Conservation (phyloP, 2,888 invertebrate genomes). For the Lycophotia porphyrea region DNA sequence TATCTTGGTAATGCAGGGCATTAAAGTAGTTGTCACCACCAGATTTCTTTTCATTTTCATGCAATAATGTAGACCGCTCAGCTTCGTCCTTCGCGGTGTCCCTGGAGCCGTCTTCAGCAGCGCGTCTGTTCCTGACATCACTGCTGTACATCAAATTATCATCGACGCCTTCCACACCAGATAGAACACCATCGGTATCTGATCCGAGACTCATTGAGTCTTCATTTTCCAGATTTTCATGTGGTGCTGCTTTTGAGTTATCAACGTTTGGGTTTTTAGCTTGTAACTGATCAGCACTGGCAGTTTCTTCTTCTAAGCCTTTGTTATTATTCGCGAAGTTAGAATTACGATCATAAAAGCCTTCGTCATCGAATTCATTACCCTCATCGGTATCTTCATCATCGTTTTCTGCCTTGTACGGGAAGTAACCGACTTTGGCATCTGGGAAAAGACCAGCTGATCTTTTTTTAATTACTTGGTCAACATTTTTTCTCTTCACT, state of each 20-base stretch:
- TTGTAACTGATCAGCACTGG: slow-evolving; percentile 43
- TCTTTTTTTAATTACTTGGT: slow-evolving; percentile 76
- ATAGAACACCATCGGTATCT: slow-evolving; percentile 83
- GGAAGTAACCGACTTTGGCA: slow-evolving; percentile 81
- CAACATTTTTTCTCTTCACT: slow-evolving; percentile 82
- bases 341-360: slow-evolving; percentile 84
- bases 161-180: slow-evolving; percentile 83
- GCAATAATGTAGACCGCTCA: slow-evolving; percentile 66
- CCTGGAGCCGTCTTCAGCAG: slow-evolving; percentile 62
- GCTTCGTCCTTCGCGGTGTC: slow-evolving; percentile 56
- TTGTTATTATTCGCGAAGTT: slow-evolving; percentile 74
- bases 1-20: slow-evolving; percentile 77
- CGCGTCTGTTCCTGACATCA: slow-evolving; percentile 76
- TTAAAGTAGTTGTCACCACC: slow-evolving; percentile 71
- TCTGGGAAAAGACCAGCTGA: slow-evolving; percentile 78
- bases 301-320: slow-evolving; percentile 61
- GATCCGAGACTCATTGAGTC: slow-evolving; percentile 78
- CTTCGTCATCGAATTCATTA: slow-evolving; percentile 87
- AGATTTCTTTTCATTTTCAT: slow-evolving; percentile 68
- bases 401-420: slow-evolving; percentile 82
- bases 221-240: slow-evolving; percentile 67
- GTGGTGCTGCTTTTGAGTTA: slow-evolving; percentile 57
- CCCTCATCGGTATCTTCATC: slow-evolving; percentile 87
- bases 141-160: slow-evolving; percentile 84
- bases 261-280: slow-evolving; percentile 58